phyloP scores from a whole-genome alignment of 1,140 invertebrate genomes.

The Neelides sp. region DNA sequence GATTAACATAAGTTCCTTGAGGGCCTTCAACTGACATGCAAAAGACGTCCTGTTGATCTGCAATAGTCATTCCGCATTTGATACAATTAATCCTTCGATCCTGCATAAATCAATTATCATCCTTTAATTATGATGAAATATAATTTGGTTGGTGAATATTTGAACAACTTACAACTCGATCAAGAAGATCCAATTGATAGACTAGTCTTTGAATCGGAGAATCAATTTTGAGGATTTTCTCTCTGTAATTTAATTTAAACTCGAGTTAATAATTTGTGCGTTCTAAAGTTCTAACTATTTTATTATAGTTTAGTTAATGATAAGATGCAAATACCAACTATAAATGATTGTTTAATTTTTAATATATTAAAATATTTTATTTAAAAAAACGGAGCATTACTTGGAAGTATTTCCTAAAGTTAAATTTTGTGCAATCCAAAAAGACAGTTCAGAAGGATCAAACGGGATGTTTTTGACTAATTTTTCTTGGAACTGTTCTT shows the following conservation, averaged over 20 bases:
- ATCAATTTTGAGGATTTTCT: slow-evolving; percentile 48
- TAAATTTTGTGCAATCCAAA: slow-evolving; percentile 63
- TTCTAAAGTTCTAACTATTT: too few relatives aligned
- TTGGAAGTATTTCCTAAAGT: slow-evolving; percentile 46
- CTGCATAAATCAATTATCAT: slow-evolving; percentile 32
- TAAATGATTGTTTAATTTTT: too few relatives aligned
- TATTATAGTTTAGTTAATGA: too few relatives aligned
- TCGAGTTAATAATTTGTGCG: too few relatives aligned
- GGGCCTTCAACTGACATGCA: slow-evolving; percentile 69
- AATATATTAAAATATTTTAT: too few relatives aligned
- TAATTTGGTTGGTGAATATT: background rate
- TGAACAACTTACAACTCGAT: slow-evolving; percentile 40
- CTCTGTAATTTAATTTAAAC: too few relatives aligned
- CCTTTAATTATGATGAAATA: background rate
- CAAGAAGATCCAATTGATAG: slow-evolving; percentile 47
- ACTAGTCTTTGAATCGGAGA: slow-evolving; percentile 54
- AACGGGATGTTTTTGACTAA: slow-evolving; percentile 40
- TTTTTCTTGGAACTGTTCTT: slow-evolving; percentile 35
- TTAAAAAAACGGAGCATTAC: too few relatives aligned
- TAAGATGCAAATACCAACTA: too few relatives aligned
- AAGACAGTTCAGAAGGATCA: slow-evolving; percentile 56
- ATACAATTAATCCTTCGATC: slow-evolving; percentile 51
- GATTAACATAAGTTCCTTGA: slow-evolving; percentile 69
- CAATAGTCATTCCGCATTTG: slow-evolving; percentile 48
- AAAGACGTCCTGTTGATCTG: slow-evolving; percentile 57